Conservation (phyloP, 2,113 vertebrate species). For the Xenopus borealis region DNA sequence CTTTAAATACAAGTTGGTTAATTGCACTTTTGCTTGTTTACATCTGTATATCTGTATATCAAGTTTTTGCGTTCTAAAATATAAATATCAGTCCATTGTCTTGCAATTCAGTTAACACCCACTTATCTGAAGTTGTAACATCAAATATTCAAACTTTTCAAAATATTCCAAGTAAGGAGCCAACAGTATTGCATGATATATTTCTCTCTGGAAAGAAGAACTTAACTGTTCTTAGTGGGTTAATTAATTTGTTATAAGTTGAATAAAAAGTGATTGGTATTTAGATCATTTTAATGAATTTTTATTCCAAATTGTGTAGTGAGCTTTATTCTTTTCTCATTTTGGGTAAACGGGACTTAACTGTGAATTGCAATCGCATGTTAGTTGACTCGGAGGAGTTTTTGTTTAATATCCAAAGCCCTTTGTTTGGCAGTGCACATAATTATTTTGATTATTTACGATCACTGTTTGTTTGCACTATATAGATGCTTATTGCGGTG, state of each 20-base stretch:
- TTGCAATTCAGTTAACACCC: background rate
- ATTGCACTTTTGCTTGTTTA: background rate
- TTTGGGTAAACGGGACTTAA: background rate
- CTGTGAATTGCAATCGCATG: background rate
- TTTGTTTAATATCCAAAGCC: too few relatives aligned
- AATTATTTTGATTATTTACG: background rate
- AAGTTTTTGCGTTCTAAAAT: background rate
- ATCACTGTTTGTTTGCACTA: background rate
- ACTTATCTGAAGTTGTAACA: background rate
- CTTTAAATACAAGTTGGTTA: background rate
- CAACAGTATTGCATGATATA: too few relatives aligned
- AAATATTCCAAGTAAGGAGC: too few relatives aligned
- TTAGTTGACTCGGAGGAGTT: background rate
- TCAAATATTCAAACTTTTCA: background rate
- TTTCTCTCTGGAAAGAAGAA: too few relatives aligned
- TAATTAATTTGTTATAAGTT: too few relatives aligned
- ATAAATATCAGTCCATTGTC: background rate
- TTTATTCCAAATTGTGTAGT: too few relatives aligned
- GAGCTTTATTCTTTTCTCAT: background rate
- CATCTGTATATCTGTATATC: background rate
- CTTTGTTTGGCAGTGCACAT: background rate
- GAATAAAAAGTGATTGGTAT: too few relatives aligned
- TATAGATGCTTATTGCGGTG: background rate
- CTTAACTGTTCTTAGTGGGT: too few relatives aligned
- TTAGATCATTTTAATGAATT: too few relatives aligned